Evolutionary conservation across 2,797 vertebrate species (phyloP), one percentile per base, ranked within the genome.

Genomic region (Tinamus major): DNA sequence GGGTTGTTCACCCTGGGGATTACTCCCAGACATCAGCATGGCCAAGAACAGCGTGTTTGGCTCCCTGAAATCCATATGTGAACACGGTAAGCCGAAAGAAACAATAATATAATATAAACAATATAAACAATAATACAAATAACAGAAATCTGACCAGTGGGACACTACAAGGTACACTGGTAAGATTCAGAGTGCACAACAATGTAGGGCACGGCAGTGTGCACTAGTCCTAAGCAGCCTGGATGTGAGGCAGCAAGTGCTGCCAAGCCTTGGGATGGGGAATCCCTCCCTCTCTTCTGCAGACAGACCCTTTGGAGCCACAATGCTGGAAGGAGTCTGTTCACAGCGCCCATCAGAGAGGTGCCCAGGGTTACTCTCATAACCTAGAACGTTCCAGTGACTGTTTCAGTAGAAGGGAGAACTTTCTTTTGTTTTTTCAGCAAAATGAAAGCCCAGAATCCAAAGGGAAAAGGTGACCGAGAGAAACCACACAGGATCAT

Each of bases 1-100:
- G 9, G 26, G 8, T 15, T 53, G 42, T 5, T 82, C n/a, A 39
- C 33, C 67, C 51, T 39, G 0, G 0, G 41, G 33, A 83, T 68
- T 75, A 4, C 33, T 26, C n/a, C 6, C 48, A 68, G 37, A 42
- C 5, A 26, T 39, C 61, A 91, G 0, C 23, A 74, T 55, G 26
- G n/a, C 29, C 51, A 62, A 46, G 29, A 77, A 39, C 31, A 53
- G 51, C 29, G 0, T 6, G 29, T 67, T 26, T 76, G 39, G 4
- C 37, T 79, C 41, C 17, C 15, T 29, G 37, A 58, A 68, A 69
- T 19, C 26, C 67, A 17, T 17, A 2, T 1, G 31, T 48, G 37
- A 35, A 39, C 35, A 31, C 13, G 12, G 27, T 16, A 31, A 53
- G 35, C 49, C 39, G 49, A 39, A 70, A 70, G 26, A 29, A 53